Percentiles rank a stretch among this genome's conserved stretches.
Evolutionary conservation across 2,113 vertebrate species (phyloP).

Genomic region (Pygoscelis antarcticus): DNA sequence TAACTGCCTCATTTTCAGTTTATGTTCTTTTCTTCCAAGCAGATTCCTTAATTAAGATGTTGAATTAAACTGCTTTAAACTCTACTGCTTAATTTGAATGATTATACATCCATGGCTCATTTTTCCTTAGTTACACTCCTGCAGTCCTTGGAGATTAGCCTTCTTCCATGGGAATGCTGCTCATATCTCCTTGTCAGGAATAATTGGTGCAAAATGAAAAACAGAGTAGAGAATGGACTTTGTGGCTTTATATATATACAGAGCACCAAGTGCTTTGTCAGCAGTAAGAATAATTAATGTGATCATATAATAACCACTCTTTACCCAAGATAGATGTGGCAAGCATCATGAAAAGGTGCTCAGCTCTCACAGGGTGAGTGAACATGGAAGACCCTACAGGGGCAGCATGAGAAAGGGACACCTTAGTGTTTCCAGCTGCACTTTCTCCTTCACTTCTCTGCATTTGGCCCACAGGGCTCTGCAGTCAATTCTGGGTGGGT

Average conservation of each 20-base stretch:
- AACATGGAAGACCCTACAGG: neutral
- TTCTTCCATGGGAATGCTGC: constrained; percentile 9
- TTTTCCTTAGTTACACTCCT: constrained; percentile 17
- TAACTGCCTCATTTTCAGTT: constrained; percentile 24
- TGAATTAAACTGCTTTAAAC: constrained; percentile 26
- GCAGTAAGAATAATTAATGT: neutral
- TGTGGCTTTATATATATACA: neutral
- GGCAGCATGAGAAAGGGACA: neutral
- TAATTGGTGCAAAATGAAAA: constrained; percentile 15
- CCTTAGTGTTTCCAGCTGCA: neutral
- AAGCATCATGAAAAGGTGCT: neutral
- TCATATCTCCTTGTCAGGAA: neutral
- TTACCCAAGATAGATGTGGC: neutral
- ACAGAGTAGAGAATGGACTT: neutral
- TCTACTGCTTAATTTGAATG: neutral
- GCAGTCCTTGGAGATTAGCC: neutral
- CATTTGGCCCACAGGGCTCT: neutral
- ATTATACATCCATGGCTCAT: neutral
- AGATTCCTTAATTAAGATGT: constrained; percentile 32
- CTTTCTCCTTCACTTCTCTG: neutral
- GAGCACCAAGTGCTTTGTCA: neutral
- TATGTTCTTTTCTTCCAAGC: neutral
- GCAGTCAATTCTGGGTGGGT: neutral
- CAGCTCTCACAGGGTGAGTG: neutral
- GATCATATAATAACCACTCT: neutral